phyloP scores from a whole-genome alignment of 2,113 vertebrate genomes.

The Chlorodrepanis virens region DNA sequence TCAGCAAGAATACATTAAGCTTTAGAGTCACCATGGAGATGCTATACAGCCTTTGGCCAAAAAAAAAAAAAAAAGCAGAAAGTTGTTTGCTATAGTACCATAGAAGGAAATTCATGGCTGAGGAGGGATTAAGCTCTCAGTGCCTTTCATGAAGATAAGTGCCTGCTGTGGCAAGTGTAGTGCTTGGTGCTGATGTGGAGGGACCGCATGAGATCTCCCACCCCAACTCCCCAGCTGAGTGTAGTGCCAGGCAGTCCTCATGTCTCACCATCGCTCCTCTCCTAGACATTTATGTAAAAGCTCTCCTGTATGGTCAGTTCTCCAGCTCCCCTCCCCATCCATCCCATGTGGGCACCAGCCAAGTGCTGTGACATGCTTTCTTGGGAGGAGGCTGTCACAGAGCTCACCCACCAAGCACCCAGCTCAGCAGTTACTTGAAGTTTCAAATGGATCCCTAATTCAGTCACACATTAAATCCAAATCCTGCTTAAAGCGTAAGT shows the following conservation, averaged over 20 bases:
- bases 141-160: background rate
- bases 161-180: fast-evolving
- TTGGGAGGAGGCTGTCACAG: background rate
- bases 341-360: background rate
- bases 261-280: background rate
- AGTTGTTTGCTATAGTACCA: background rate
- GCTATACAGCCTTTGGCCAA: background rate
- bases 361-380: background rate
- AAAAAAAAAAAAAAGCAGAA: background rate
- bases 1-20: constrained; percentile 60
- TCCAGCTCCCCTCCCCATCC: background rate
- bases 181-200: fast-evolving
- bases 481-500: background rate
- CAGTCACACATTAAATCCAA: background rate
- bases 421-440: background rate
- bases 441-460: background rate
- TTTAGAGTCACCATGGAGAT: constrained; percentile 60
- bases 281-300: background rate
- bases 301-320: background rate
- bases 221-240: background rate
- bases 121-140: background rate
- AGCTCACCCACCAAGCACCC: background rate
- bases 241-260: fast-evolving
- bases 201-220: background rate
- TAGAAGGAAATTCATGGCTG: background rate